Base-by-base conservation (phyloP, 2,888 invertebrate genomes). In the Pachliopta kotzebuea region DNA sequence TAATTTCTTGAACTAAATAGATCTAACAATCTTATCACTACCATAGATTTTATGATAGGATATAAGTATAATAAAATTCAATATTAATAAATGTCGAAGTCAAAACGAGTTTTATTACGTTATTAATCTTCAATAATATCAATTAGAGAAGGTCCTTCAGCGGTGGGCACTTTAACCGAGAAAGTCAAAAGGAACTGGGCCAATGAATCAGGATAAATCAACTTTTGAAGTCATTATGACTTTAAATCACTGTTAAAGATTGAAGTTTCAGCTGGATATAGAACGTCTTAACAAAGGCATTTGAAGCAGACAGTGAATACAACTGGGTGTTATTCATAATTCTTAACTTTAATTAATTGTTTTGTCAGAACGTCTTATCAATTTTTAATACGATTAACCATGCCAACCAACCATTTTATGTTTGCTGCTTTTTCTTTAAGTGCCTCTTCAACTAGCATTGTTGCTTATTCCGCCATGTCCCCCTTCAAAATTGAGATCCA, bases 201-300 rank as follows among this genome's bases (percentile, higher is more conserved):
- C 52, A 45, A 60, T 52, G 21, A 42, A 42, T 21, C 29, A 29
- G 53, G 20, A 56, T 57, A 57, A 60, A 52, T 52, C 45, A 54
- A 45, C 56, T 65, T 64, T 53, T 61, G 42, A 37, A 42, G 21
- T 29, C 57, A 57, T 57, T 57, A 57, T 57, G 56, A 57, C n/a
- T 61, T 61, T 9, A 57, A 65, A 65, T 42, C 60, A 60, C 53
- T 56, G 53, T 60, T 60, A 65, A 65, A 56, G 42, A 61, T 52
- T 57, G 29, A 57, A 60, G 53, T 61, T 65, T 53, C 26, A 53
- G 45, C 24, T 56, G 42, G 45, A 31, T 31, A 52, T 55, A 23
- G 56, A 50, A 49, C 42, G 42, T 60, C 53, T 56, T 53, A 53
- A 65, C 53, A 54, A 58, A 58, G 29, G 42, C 55, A 20, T 55